These are phyloP conservation scores for Harpagus bidentatus DNA, from an alignment of 2,113 vertebrate species.

Conservation along the genomic window DNA sequence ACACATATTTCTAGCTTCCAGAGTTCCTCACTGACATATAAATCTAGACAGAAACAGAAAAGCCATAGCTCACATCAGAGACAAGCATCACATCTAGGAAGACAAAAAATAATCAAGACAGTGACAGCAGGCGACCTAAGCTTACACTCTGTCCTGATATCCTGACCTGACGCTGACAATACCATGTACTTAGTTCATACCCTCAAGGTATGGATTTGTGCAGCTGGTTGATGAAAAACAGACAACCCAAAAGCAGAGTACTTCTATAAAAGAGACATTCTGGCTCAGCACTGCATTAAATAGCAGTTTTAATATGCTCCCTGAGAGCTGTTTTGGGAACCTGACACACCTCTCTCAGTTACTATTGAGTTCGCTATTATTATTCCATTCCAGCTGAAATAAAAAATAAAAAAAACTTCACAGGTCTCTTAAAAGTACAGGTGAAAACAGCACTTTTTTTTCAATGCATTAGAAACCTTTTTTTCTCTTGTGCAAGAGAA, in stretches of 20 bases:
- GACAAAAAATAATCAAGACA: neutral
- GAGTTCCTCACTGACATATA: neutral
- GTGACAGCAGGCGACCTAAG: neutral
- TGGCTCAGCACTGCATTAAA: neutral
- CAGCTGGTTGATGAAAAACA: neutral
- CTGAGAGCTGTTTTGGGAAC: neutral
- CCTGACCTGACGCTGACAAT: rapidly evolving
- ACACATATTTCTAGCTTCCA: neutral
- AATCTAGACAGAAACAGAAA: neutral
- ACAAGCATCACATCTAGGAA: neutral
- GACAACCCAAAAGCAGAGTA: neutral
- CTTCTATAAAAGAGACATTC: neutral
- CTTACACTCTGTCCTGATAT: rapidly evolving
- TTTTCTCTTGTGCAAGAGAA: neutral
- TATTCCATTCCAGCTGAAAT: neutral
- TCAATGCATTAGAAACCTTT: neutral
- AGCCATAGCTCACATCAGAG: neutral
- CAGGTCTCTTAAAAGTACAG: neutral
- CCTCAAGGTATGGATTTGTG: neutral
- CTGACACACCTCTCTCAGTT: neutral
- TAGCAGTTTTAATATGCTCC: neutral
- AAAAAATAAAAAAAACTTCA: neutral
- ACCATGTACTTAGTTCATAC: neutral
- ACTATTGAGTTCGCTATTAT: neutral
- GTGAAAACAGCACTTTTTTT: neutral